A percentile compares a stretch with the other conserved stretches of the same genome.
Evolutionary conservation across 2,113 vertebrate genomes (phyloP).

Genomic region (Collichthys lucidus): DNA sequence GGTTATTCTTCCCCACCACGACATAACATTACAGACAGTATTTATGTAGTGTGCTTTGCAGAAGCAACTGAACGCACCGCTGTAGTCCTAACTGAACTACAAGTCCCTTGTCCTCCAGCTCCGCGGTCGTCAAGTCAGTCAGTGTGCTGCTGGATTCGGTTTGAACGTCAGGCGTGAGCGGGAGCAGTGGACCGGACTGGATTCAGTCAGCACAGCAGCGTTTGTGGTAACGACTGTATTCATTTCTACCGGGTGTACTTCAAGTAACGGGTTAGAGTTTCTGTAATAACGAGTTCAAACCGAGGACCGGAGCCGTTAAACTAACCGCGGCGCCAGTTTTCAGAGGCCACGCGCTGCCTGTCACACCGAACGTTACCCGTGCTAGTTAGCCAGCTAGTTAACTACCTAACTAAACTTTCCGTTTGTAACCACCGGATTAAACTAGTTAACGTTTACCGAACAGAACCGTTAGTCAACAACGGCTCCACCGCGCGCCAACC

Average conservation of each 20-base stretch:
- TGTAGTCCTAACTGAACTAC: conserved; percentile 66
- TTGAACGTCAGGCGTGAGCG: conserved; percentile 79
- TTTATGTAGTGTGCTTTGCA: background rate
- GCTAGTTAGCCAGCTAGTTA: background rate
- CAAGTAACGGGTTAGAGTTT: background rate
- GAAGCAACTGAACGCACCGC: background rate
- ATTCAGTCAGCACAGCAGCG: conserved; percentile 11
- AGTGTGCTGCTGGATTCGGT: conserved; percentile 19
- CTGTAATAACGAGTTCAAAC: background rate
- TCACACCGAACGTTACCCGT: background rate
- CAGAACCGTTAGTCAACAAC: background rate
- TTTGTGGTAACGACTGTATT: conserved; percentile 46
- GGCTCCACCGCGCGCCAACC: background rate
- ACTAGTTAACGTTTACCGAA: background rate
- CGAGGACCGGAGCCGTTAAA: background rate
- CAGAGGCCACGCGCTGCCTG: conserved; percentile 28
- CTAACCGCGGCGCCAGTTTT: background rate
- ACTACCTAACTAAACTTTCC: no score
- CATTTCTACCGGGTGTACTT: background rate
- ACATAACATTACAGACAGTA: no score
- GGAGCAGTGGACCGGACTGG: conserved; percentile 55
- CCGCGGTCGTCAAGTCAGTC: background rate
- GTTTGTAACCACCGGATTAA: fast-evolving
- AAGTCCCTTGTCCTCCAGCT: conserved; percentile 64
- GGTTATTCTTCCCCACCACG: no score